phyloP scores from a whole-genome alignment of 2,888 invertebrate genomes.

The Eristalis tenax region DNA sequence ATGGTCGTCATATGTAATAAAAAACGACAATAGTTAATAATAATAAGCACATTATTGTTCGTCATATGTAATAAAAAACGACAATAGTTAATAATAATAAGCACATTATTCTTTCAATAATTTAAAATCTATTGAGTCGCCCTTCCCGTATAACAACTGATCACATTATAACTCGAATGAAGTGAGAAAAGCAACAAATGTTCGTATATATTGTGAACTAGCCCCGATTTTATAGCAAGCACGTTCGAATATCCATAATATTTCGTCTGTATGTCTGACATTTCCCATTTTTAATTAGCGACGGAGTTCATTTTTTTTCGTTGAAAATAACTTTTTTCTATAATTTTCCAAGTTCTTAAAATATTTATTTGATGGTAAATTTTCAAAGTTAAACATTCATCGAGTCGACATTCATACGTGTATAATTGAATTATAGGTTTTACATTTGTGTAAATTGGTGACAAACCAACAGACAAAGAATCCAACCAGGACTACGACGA shows the following conservation, averaged over 20 bases:
- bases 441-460: conserved; percentile 65
- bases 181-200: not conserved
- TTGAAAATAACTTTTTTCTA: conserved; percentile 70
- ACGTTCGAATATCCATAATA: conserved; percentile 37
- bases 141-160: not conserved
- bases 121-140: not conserved
- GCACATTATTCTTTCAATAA: not conserved
- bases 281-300: conserved; percentile 70
- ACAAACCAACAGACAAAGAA: conserved; percentile 71
- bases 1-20: too few relatives aligned
- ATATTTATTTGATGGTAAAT: conserved; percentile 71
- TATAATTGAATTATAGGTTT: conserved; percentile 57
- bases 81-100: too few relatives aligned
- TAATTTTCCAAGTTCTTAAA: conserved; percentile 67
- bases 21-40: too few relatives aligned
- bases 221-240: conserved; percentile 30
- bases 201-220: conserved; percentile 35
- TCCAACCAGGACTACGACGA: conserved; percentile 39
- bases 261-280: conserved; percentile 57
- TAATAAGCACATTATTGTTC: too few relatives aligned
- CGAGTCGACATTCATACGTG: conserved; percentile 15
- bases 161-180: not conserved
- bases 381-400: conserved; percentile 17
- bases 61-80: too few relatives aligned
- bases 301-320: conserved; percentile 72